Evolutionary conservation across 2,888 invertebrate species (phyloP), one percentile per base, ranked within the genome.

Genomic region (Megalurothrips usitatus): DNA sequence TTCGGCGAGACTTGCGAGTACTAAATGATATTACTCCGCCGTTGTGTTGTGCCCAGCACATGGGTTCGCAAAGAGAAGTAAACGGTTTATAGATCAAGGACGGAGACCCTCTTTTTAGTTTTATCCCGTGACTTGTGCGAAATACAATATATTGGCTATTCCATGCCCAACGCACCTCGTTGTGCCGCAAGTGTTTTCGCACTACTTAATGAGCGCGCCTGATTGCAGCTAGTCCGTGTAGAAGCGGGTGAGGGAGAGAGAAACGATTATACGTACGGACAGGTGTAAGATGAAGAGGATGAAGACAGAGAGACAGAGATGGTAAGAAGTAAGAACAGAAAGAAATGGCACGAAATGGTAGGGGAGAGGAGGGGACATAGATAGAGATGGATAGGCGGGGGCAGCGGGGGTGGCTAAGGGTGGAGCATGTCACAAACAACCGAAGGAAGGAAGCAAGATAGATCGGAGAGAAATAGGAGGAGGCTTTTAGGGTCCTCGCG

Each of bases 201-300:
- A 75, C 68, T 75, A 75, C 26, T 75, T 75, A 75, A 75, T 75
- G 68, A 75, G 68, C 9, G 68, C 68, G 68, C 68, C 23, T 26
- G 68, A 75, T 75, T 75, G 26, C 68, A 19, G 6, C 34, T 43
- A 58, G 58, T 26, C 26, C 26, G 68, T 12, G 23, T 23, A 75
- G 78, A 75, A 34, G 63, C 58, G 78, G 78, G 63, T 68, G 79
- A 81, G 82, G 82, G 81, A 81, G 82, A 82, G 81, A 34, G 28
- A 81, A 80, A 78, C 68, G 34, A 43, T 43, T 43, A 43, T 43
- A 43, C 34, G 79, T 23, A 83, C 82, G 84, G 82, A 83, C 83
- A 82, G 84, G 84, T 84, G 85, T 84, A 84, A 84, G 85, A 84
- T 79, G 83, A 81, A 81, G 83, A 81, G 84, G 84, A 82, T 81